phyloP scores from a whole-genome alignment of 2,113 vertebrate species.

The Tragelaphus buxtoni region DNA sequence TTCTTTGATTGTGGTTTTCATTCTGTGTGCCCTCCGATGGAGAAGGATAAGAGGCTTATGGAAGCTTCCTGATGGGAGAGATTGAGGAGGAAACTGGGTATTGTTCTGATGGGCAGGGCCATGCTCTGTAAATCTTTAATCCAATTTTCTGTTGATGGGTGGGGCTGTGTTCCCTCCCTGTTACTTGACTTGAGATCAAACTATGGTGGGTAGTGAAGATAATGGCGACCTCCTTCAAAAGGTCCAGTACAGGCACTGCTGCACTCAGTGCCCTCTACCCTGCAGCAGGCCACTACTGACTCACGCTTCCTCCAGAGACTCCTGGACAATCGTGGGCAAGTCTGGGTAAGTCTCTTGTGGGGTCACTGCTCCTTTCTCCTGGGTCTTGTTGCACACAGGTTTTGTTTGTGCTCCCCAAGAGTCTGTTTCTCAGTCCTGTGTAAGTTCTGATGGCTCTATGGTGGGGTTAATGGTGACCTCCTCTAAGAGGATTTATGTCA shows the following conservation, averaged over 20 bases:
- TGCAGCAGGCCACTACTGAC: not conserved
- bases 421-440: not conserved
- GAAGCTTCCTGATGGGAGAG: not conserved
- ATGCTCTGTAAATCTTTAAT: not conserved
- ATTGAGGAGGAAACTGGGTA: not conserved
- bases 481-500: not conserved
- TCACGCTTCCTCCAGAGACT: fast-evolving
- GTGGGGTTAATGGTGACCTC: not conserved
- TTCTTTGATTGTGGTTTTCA: not conserved
- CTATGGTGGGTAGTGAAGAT: not conserved
- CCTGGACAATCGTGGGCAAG: not conserved
- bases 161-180: not conserved
- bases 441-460: not conserved
- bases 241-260: not conserved
- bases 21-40: not conserved
- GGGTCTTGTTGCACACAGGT: not conserved
- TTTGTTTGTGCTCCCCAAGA: not conserved
- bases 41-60: not conserved
- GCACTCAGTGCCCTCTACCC: not conserved
- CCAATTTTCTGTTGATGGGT: not conserved
- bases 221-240: not conserved
- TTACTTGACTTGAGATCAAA: not conserved
- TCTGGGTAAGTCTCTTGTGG: not conserved
- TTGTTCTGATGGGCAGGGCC: not conserved
- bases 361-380: not conserved